Evolutionary conservation across 2,113 vertebrate species (phyloP), one percentile per base, ranked within the genome.

Genomic region (Tetraodon nigroviridis): DNA sequence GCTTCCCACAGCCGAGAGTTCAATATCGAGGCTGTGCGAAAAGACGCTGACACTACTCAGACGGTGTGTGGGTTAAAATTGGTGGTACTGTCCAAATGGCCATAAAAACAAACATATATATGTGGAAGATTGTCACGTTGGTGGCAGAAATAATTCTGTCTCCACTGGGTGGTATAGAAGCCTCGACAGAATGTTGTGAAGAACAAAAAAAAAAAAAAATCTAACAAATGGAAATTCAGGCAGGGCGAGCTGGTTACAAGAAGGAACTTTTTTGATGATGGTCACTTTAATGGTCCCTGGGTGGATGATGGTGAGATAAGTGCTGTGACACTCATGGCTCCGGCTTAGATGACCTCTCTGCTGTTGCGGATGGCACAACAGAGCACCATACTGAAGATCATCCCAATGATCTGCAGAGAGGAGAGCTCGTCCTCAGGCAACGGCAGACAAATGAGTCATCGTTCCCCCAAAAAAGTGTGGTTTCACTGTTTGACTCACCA

Each of bases 331-430:
- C 24, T 48, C 46, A 18, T 19, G 6, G 55, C 42, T 50, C 42
- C 12, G 21, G 27, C 82, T 93, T 90, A 99, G 73, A 98, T 92
- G 83, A 94, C 89, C 69, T 98, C 94, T 77, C 92, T 90, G 56
- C 92, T 93, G 88, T 94, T 97, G 60, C 94, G 93, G 80, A 99
- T 95, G 1, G 87, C 95, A 82, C 97, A 99, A 84, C 97, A 99
- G 50, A 99, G 93, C 67, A 99, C 92, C 95, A 98, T 96, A 76
- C 96, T 99, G 91, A 96, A 98, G 80, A 98, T 92, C 97, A 98
- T 99, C 78, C 95, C 97, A 50, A 97, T 95, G 78, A 97, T 93
- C 97, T 99, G 88, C 61, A 70, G 58, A 59, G 17, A 58, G 18
- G 24, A 64, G 60, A 54, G 52, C 7, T 55, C 0, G n/a, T 14